Evolutionary conservation across 23 tunicate genomes (phyloP).

Genomic region (Styela plicata): DNA sequence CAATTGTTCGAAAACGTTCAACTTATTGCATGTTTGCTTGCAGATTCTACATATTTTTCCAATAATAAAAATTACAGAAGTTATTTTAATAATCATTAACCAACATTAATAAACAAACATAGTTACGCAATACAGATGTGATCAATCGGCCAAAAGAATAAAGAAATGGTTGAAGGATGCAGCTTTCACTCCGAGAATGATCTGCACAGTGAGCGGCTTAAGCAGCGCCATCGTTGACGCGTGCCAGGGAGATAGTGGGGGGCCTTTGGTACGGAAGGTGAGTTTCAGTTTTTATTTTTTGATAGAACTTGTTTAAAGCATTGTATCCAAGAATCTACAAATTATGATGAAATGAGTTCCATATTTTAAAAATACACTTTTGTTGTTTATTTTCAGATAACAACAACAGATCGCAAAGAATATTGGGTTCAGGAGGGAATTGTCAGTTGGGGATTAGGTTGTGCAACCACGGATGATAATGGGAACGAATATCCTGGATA

Average conservation of each 20-base stretch:
- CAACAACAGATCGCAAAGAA: neutral
- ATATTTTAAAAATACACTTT: no score
- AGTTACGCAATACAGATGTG: neutral
- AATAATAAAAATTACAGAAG: no score
- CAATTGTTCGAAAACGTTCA: no score
- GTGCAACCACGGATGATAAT: neutral
- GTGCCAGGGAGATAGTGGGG: neutral
- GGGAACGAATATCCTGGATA: neutral
- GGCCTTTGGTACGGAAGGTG: neutral
- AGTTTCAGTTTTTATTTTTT: no score
- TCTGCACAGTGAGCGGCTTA: neutral
- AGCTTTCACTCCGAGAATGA: neutral
- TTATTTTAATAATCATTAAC: no score
- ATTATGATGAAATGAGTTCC: no score
- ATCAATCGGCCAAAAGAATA: neutral
- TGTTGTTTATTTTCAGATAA: neutral
- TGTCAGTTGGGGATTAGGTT: neutral
- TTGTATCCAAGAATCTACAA: no score
- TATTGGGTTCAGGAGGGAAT: neutral
- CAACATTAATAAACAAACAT: no score
- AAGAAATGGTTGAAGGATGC: neutral
- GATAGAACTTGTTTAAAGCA: no score
- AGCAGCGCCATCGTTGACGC: neutral
- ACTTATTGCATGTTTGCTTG: no score
- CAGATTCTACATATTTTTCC: no score